Evolutionary conservation across 1,140 invertebrate genomes (phyloP).

Genomic region (Bombus waltoni): DNA sequence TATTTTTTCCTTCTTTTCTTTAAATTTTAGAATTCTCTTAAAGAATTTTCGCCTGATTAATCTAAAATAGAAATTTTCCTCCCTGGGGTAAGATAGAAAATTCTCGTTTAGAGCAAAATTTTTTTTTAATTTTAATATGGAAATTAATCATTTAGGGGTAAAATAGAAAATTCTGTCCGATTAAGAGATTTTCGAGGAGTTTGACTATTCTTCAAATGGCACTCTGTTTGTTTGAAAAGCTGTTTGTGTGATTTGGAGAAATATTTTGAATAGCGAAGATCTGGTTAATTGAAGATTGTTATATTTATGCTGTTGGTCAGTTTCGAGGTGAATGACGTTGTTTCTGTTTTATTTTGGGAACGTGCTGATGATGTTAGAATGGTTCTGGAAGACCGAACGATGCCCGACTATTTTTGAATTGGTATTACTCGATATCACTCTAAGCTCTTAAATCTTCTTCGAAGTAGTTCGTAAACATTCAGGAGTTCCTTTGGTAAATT

Average conservation of each 20-base stretch:
- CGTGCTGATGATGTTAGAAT: background rate
- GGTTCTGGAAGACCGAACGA: background rate
- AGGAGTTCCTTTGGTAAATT: background rate
- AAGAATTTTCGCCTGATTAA: background rate
- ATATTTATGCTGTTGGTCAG: background rate
- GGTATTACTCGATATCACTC: background rate
- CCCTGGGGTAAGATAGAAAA: too few species aligned
- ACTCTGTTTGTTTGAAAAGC: background rate
- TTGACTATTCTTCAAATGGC: background rate
- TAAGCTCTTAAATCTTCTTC: background rate
- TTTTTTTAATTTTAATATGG: background rate
- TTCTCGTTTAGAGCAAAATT: background rate
- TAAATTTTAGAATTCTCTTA: background rate
- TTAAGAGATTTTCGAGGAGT: background rate
- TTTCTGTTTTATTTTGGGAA: constrained; percentile 13
- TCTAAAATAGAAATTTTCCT: too few species aligned
- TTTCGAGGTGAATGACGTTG: background rate
- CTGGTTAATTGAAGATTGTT: background rate
- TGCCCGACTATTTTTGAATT: constrained; percentile 12
- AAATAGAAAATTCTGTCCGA: background rate
- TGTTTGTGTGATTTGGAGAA: background rate
- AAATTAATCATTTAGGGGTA: background rate
- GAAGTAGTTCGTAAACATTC: background rate
- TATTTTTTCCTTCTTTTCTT: background rate
- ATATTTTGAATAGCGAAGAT: background rate